Percentiles rank a stretch among this genome's conserved stretches.
Conservation (phyloP, 1,140 invertebrate species). For the Bombus haemorrhoidalis region DNA sequence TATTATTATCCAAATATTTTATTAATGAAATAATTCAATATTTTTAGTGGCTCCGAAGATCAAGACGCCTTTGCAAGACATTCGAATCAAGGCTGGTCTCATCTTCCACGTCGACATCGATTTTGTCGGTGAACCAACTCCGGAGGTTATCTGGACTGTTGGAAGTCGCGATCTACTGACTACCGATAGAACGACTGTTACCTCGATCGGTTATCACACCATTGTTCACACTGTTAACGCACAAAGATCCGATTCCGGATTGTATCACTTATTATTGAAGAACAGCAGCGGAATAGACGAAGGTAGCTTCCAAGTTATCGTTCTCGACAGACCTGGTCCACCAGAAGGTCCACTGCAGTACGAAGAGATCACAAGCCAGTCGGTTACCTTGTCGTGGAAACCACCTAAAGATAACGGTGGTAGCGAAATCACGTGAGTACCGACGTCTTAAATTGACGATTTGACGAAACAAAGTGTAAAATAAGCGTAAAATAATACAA, state of each 20-base stretch:
- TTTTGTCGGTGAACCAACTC: slow-evolving; percentile 95
- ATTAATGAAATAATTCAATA: background rate
- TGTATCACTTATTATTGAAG: slow-evolving; percentile 91
- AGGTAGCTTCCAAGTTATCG: slow-evolving; percentile 93
- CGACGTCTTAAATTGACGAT: background rate
- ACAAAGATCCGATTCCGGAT: slow-evolving; percentile 91
- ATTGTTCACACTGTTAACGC: slow-evolving; percentile 95
- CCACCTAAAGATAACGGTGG: slow-evolving; percentile 97
- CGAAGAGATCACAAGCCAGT: slow-evolving; percentile 96
- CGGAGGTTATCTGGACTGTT: slow-evolving; percentile 93
- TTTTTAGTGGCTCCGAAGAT: slow-evolving; percentile 93
- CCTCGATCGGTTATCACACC: slow-evolving; percentile 94
- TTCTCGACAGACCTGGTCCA: slow-evolving; percentile 93
- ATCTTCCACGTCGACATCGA: slow-evolving; percentile 96
- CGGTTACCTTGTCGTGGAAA: slow-evolving; percentile 97
- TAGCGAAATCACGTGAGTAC: slow-evolving; percentile 92
- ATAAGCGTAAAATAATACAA: background rate
- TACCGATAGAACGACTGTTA: slow-evolving; percentile 92
- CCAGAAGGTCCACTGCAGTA: slow-evolving; percentile 95
- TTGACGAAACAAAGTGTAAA: background rate
- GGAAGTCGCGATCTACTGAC: slow-evolving; percentile 88
- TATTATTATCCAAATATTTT: background rate
- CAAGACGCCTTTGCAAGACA: slow-evolving; percentile 93
- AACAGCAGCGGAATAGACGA: slow-evolving; percentile 95
- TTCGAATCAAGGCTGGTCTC: slow-evolving; percentile 95